Base-by-base conservation (phyloP, 2,888 invertebrate genomes). In the Scelioninae gen. 1 region DNA sequence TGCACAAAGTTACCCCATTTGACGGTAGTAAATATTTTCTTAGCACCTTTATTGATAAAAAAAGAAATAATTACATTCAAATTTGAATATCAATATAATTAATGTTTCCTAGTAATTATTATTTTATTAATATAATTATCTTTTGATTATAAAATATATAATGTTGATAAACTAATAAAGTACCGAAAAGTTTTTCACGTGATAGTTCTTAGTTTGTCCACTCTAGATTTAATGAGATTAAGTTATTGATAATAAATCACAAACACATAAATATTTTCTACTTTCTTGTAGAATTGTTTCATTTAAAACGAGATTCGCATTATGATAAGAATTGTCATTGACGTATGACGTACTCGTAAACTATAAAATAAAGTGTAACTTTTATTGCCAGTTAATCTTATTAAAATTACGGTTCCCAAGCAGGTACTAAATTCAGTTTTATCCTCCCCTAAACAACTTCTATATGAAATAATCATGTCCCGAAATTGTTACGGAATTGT, bases 351-450 rank as follows among this genome's bases (percentile, higher is more conserved):
- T 23, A 60, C 29, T 58, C 13, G 13, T 71, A 71, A 60, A 58
- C 49, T 40, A 40, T 49, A 49, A 72, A 72, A 72, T 60, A 32
- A 62, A 72, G 29, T 72, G 43, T 53, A 62, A 62, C 34, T 72
- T 72, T 72, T 72, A 72, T 72, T 58, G 62, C 71, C 58, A 38
- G 40, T 53, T 72, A 62, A 72, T 62, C 53, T 60, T 58, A 62
- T 72, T 72, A 62, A 62, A 62, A 58, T 62, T 72, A 60, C 56
- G 56, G 45, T 56, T 47, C 56, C 40, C 31, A 34, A 69, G 47
- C 32, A 56, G 47, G 11, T 43, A 68, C 13, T 69, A 69, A 56
- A 69, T 56, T 56, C 45, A 56, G 40, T 49, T 71, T 69, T 60
- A 69, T 69, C 58, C 9, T 60, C 58, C 49, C 58, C 40, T 60